Evolutionary conservation across 2,888 invertebrate species (phyloP), one percentile per base, ranked within the genome.

Genomic region (Orthosia gothica): DNA sequence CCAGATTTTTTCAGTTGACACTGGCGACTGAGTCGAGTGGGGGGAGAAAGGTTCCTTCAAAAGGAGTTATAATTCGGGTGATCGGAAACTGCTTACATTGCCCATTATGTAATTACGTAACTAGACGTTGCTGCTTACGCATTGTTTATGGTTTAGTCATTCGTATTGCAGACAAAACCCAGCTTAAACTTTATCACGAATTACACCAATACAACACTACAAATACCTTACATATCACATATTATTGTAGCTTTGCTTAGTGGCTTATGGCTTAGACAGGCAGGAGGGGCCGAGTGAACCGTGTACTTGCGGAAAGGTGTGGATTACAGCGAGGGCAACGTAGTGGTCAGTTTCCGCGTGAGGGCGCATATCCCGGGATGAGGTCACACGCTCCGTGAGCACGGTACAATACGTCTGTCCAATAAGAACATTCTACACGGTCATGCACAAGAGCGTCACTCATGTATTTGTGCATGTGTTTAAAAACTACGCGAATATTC

Each of bases 351-450:
- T 95, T 95, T 95, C 93, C 95, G 93, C 93, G 89, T 91, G 89
- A 92, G 89, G 92, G 92, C 90, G 84, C 91, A 89, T 87, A 90
- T 89, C 90, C 91, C 88, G 89, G 91, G 93, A 92, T 92, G 92
- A 92, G 93, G 93, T 94, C 92, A 92, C 93, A 95, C 93, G 96
- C 92, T 94, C 84, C 77, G 88, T 95, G 93, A 92, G 79, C 95
- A 94, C 91, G 85, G 85, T 90, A 95, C 95, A 95, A 95, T 93
- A 89, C 88, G 83, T 85, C 85, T 86, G 76, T 74, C 83, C 68
- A 87, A 82, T 83, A 81, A 82, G 84, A 78, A 58, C 68, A 78
- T 72, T 73, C 74, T 76, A 72, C 70, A 76, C 45, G 72, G 73
- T 66, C 75, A 73, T 68, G 69, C 71, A 78, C 75, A 79, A 69